phyloP scores from a whole-genome alignment of 2,888 invertebrate species.

The Liodrosophila aerea region DNA sequence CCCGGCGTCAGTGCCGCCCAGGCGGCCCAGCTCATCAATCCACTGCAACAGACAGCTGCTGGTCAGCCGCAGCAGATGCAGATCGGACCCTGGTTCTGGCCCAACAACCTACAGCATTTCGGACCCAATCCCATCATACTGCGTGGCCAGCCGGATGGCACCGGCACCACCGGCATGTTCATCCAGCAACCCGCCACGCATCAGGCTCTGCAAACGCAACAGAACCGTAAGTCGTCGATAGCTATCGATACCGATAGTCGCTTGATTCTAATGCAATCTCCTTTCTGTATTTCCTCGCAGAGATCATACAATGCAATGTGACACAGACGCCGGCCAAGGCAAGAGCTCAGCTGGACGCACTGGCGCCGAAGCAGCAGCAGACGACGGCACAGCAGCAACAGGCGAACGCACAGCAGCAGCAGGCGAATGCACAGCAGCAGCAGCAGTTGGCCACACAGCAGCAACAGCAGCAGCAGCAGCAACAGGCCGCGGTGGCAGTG shows the following conservation, averaged over 20 bases:
- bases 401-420: conserved; percentile 54
- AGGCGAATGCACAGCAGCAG: conserved; percentile 48
- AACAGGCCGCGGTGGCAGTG: conserved; percentile 67
- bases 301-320: conserved; percentile 82
- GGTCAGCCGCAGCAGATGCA: conserved; percentile 88
- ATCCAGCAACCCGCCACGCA: conserved; percentile 87
- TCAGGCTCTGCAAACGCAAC: conserved; percentile 85
- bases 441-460: conserved; percentile 69
- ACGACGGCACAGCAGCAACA: conserved; percentile 61
- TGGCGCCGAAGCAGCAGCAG: conserved; percentile 78
- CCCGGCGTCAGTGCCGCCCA: conserved; percentile 83
- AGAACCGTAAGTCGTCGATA: conserved; percentile 84
- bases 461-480: conserved; percentile 70
- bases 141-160: conserved; percentile 89
- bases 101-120: conserved; percentile 87
- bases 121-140: conserved; percentile 90
- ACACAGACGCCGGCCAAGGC: conserved; percentile 83
- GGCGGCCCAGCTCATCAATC: conserved; percentile 89
- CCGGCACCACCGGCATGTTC: conserved; percentile 88
- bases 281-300: too few species aligned
- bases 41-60: conserved; percentile 86
- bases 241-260: too few species aligned
- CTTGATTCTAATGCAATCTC: too few species aligned
- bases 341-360: conserved; percentile 84
- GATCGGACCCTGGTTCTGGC: conserved; percentile 91